Evolutionary conservation across 2,113 vertebrate species (phyloP), one percentile per base, ranked within the genome.

Genomic region (Corythornis cristatus): DNA sequence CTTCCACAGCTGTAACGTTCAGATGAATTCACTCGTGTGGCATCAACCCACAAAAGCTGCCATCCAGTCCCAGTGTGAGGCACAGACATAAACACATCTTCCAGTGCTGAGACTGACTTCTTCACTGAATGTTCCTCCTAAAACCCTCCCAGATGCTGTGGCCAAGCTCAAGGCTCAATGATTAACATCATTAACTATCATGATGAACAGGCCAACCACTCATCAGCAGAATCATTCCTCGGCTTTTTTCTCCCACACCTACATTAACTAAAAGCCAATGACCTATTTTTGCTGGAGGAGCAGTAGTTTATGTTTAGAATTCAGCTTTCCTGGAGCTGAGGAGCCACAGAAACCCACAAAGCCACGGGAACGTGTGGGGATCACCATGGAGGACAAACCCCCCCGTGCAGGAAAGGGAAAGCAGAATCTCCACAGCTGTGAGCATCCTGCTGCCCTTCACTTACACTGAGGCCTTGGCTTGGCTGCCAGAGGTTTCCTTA

Each of bases 161-260:
- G 78, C 18, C 33, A 53, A 58, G 16, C 68, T 73, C 75, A 42
- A 74, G 17, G 11, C n/a, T n/a, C 46, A 92, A 51, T 8, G 35
- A 33, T 33, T 33, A 33, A 33, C 33, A 33, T 33, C 33, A 33
- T 33, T 33, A 33, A 33, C 42, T 13, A 35, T 8, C 2, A 0
- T 25, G 12, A 68, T 53, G 45, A 64, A 43, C 17, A 2, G 0
- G 7, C 6, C 4, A 3, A 16, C 14, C 4, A 35, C 29, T 53
- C 29, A 57, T 58, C 40, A 86, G 40, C 19, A n/a, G 26, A n/a
- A 56, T 46, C 18, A n/a, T 10, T 5, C 4, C 17, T 10, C 9
- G 40, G 61, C 88, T 65, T 73, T 25, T 50, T 89, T 33, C 26
- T 50, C 12, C 16, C 20, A 51, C 31, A 40, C 3, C 20, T 19